Conservation (phyloP, 1,140 invertebrate species). For the Cydia pomonella region DNA sequence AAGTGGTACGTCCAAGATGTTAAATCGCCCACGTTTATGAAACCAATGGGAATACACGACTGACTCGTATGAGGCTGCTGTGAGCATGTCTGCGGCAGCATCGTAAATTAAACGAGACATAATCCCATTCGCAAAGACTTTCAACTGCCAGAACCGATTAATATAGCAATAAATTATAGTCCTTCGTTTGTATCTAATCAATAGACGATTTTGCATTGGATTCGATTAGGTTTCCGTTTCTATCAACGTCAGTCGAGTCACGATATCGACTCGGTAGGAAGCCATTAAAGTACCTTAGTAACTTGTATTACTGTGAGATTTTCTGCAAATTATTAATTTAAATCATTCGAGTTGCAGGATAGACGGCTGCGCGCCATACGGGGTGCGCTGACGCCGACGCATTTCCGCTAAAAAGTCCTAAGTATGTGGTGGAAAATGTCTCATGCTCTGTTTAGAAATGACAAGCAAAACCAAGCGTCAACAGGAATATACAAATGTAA, state of each 20-base stretch:
- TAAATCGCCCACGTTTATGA: not conserved
- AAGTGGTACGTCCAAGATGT: not conserved
- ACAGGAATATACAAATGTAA: no score
- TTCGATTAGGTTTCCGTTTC: conserved; percentile 28
- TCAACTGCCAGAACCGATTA: conserved; percentile 19
- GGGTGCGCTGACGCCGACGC: not conserved
- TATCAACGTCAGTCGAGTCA: conserved; percentile 16
- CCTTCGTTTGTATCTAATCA: conserved; percentile 6
- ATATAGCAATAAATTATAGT: conserved; percentile 4
- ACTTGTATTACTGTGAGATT: not conserved
- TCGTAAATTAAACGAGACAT: conserved; percentile 28
- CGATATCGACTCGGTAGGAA: conserved; percentile 1
- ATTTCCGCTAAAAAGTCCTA: not conserved
- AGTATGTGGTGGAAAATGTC: no score
- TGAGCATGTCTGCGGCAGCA: not conserved
- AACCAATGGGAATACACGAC: not conserved
- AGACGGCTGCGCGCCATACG: conserved; percentile 8
- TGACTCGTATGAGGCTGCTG: not conserved
- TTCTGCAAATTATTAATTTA: conserved; percentile 21
- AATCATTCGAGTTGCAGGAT: conserved; percentile 20
- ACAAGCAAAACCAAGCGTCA: no score
- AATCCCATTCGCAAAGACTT: conserved; percentile 28
- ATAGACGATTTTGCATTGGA: conserved; percentile 5
- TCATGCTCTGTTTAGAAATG: no score
- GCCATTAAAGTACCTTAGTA: conserved; percentile 4